These are phyloP conservation scores for Dolichomitus sp. DNA, from an alignment of 2,888 invertebrate genomes.

Conservation along the genomic window DNA sequence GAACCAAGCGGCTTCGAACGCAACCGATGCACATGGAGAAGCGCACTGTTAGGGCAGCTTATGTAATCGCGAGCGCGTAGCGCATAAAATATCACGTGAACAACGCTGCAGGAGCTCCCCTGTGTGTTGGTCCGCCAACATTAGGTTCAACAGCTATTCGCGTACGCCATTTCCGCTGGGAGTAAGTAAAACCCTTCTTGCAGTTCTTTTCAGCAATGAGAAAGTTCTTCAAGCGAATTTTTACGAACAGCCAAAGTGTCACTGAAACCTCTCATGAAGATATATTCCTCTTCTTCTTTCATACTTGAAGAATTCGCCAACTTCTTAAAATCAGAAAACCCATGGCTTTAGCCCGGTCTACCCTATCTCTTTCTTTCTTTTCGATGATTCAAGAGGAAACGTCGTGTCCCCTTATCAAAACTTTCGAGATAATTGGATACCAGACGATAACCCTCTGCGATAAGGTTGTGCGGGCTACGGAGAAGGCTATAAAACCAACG, in stretches of 20 bases:
- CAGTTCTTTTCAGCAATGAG: conserved; percentile 4
- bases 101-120: conserved; percentile 31
- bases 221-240: conserved; percentile 36
- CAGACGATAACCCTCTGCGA: conserved; percentile 25
- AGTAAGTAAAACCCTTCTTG: conserved; percentile 1
- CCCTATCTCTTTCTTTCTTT: conserved; percentile 11
- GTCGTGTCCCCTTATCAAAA: conserved; percentile 32
- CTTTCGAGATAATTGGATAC: conserved; percentile 57
- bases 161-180: neutral
- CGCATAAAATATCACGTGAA: conserved; percentile 45
- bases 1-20: conserved; percentile 55
- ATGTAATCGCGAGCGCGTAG: conserved; percentile 49
- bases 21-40: conserved; percentile 47
- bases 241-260: conserved; percentile 12
- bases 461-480: conserved; percentile 10
- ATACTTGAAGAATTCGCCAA: conserved; percentile 33
- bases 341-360: conserved; percentile 1
- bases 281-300: conserved; percentile 8
- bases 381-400: conserved; percentile 16
- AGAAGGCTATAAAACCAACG: conserved; percentile 33
- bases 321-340: conserved; percentile 29
- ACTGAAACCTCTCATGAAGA: conserved; percentile 12
- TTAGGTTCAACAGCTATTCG: neutral
- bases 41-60: conserved; percentile 52
- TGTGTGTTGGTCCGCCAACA: neutral